Evolutionary conservation across 2,888 invertebrate species (phyloP), one percentile per base, ranked within the genome.

Genomic region (Atethmia centrago): DNA sequence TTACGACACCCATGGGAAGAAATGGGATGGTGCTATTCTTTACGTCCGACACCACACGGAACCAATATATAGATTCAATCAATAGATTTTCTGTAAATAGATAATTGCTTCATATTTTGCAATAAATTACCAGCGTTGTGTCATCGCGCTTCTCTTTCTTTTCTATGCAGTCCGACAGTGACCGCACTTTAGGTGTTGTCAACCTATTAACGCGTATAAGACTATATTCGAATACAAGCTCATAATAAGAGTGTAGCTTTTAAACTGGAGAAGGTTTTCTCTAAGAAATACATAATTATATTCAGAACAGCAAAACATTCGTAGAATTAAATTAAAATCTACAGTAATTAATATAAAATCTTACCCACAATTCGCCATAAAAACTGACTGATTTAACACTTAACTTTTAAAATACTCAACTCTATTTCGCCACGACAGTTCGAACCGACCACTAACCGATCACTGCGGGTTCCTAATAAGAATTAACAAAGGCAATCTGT

Each of bases 401-500:
- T 40, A 25, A 51, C 7, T 12, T 21, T n/a, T n/a, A 21, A 53
- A 42, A 19, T 25, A 49, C 0, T 7, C 7, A n/a, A 5, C 19
- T 36, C 9, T 3, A 36, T 31, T 4, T 36, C 40, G 36, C 28
- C 36, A 56, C 84, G 55, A 79, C 79, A 66, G 40, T 21, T 56
- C 71, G 36, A 28, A 31, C n/a, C 28, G 51, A 77, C 71, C 68
- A 61, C 61, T 45, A 59, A 59, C 62, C 36, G 68, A 55, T 45
- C 65, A 86, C 86, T 87, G 81, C 66, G 56, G 55, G 36, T 63
- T 55, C 49, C 19, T 40, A 55, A 72, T 73, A 71, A 62, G 71
- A 83, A 80, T 83, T 77, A 83, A 77, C 61, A 36, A 56, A 62
- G 65, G 59, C 66, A 74, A 75, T 80, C 74, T 75, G 55, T 87